phyloP scores from a whole-genome alignment of 2,888 invertebrate species.

The Idaea aversata region DNA sequence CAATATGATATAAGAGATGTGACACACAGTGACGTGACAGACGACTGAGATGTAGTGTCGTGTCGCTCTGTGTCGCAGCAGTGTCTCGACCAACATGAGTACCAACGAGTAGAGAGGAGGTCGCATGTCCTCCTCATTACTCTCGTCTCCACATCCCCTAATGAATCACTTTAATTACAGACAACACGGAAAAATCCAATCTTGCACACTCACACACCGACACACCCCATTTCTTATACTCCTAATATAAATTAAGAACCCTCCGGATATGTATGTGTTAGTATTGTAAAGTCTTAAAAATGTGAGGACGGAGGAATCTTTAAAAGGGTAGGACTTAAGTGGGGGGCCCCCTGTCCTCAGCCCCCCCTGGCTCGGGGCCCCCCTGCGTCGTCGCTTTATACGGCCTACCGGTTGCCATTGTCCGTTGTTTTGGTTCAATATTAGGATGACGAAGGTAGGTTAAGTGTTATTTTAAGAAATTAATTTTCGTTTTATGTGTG shows the following conservation, averaged over 20 bases:
- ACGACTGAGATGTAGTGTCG: no score
- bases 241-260: conserved; percentile 66
- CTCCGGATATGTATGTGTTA: conserved; percentile 65
- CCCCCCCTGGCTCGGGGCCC: conserved; percentile 38
- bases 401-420: conserved; percentile 71
- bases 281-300: conserved; percentile 81
- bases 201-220: conserved; percentile 46
- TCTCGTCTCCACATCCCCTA: conserved; percentile 54
- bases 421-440: conserved; percentile 75
- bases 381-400: conserved; percentile 62
- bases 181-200: conserved; percentile 77
- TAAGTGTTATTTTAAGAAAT: conserved; percentile 64
- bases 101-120: not conserved
- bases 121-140: conserved; percentile 47
- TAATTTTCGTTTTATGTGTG: conserved; percentile 35
- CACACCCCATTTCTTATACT: conserved; percentile 28
- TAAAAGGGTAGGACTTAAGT: conserved; percentile 79
- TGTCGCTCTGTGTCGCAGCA: no score
- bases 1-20: no score
- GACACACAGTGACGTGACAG: no score
- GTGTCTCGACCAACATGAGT: no score
- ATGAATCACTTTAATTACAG: conserved; percentile 68
- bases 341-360: conserved; percentile 55
- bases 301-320: conserved; percentile 78
- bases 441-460: conserved; percentile 68